phyloP scores from a whole-genome alignment of 2,888 invertebrate genomes.

The Polietes domitor region DNA sequence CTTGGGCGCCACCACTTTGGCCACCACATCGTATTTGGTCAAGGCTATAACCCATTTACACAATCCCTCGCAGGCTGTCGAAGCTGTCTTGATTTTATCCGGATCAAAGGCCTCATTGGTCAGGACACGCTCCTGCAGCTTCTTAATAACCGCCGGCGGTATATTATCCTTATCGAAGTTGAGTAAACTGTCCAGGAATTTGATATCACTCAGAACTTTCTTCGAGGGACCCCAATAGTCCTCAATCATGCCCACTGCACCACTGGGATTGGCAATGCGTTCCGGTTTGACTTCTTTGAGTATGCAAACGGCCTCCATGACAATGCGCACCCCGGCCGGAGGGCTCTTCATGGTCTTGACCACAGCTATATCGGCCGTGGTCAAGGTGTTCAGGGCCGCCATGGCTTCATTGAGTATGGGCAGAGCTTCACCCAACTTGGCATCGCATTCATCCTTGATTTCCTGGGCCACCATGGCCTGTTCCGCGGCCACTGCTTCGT shows the following conservation, averaged over 20 bases:
- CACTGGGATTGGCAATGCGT: constrained; percentile 90
- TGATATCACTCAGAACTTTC: constrained; percentile 93
- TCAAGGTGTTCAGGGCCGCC: constrained; percentile 93
- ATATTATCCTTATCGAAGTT: constrained; percentile 96
- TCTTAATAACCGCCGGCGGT: constrained; percentile 90
- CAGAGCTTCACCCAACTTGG: constrained; percentile 94
- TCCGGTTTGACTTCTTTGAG: constrained; percentile 96
- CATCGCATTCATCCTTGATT: constrained; percentile 96
- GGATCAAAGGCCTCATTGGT: constrained; percentile 94
- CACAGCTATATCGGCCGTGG: constrained; percentile 92
- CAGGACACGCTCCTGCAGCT: constrained; percentile 90
- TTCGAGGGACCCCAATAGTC: constrained; percentile 97
- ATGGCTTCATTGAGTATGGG: constrained; percentile 94
- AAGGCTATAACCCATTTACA: constrained; percentile 98
- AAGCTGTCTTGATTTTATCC: constrained; percentile 92
- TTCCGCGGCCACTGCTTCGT: constrained; percentile 90
- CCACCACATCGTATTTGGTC: constrained; percentile 96
- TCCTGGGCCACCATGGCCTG: constrained; percentile 89
- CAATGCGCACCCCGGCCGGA: constrained; percentile 92
- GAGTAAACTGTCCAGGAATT: constrained; percentile 93
- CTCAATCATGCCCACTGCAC: constrained; percentile 91
- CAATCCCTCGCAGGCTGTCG: constrained; percentile 93
- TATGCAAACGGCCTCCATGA: constrained; percentile 98
- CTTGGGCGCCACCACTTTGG: constrained; percentile 95
- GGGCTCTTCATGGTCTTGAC: constrained; percentile 99